Evolutionary conservation across 2,797 vertebrate genomes (phyloP), one percentile per base, ranked within the genome.

Genomic region (Rhodeus uyekii): DNA sequence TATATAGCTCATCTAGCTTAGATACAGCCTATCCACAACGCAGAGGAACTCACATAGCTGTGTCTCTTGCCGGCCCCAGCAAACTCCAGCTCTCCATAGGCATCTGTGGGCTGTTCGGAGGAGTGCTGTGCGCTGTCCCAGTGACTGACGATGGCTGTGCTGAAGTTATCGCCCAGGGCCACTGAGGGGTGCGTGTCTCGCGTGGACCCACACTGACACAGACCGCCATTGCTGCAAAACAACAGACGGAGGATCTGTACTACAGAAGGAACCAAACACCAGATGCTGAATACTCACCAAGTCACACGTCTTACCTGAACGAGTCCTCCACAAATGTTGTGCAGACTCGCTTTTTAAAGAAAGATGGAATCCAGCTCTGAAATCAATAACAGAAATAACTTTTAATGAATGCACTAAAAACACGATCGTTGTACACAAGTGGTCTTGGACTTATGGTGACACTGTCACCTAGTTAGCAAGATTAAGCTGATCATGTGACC

Each of bases 41-140:
- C 18, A 44, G 32, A 76, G 4, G 10, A 39, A 92, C 95, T 86
- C 84, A 97, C 97, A 84, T 96, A 91, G 92, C 96, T 96, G 50
- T 94, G 92, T 76, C 93, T 95, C 85, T 92, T 95, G 53, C 95
- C 91, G 19, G 92, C 86, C 8, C 95, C 95, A 19, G 89, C 72
- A 61, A 97, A 98, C 86, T 96, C 93, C 83, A 97, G 67, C 76
- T 97, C 96, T 83, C 96, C 97, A 1, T 92, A 98, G 82, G 96
- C 96, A 0, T 98, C 96, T 0, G 96, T 98, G 3, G 96, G 95
- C 63, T 89, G 89, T 79, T 97, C 95, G 0, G 96, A 96, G 5
- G 97, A 96, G 85, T 98, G 97, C 48, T 94, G 91, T 27, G 90
- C 87, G 3, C 94, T 93, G 83, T 95, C 92, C 97, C 97, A 98